phyloP scores from a whole-genome alignment of 2,888 invertebrate genomes.

The Hemaris fuciformis region DNA sequence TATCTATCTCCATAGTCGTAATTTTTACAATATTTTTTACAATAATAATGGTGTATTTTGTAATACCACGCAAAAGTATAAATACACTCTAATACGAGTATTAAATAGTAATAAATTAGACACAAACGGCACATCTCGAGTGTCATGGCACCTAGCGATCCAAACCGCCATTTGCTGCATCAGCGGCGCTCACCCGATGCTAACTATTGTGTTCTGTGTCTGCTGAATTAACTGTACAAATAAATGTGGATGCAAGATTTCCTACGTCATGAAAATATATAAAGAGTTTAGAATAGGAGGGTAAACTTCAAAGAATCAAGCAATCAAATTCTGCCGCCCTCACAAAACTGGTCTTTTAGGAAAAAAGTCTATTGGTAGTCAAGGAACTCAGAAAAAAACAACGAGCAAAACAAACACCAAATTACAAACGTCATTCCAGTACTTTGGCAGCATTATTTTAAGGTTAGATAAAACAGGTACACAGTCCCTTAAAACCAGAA shows the following conservation, averaged over 20 bases:
- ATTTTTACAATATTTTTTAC: no score
- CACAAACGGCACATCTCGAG: neutral
- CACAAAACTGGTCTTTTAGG: no score
- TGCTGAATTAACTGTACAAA: neutral
- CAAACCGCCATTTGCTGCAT: slow-evolving; percentile 17
- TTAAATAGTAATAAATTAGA: neutral
- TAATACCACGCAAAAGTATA: neutral
- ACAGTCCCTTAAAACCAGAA: neutral
- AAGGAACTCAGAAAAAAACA: no score
- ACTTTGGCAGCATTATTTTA: no score
- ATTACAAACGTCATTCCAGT: no score
- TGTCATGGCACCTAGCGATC: neutral
- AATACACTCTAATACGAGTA: neutral
- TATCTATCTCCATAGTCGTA: no score
- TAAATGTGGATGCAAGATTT: neutral
- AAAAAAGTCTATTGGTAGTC: no score
- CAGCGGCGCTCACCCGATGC: neutral
- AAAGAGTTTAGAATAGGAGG: neutral
- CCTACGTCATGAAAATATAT: neutral
- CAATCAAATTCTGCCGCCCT: no score
- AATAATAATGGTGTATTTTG: no score
- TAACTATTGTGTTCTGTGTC: neutral
- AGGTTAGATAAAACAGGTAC: neutral
- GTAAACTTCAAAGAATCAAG: neutral
- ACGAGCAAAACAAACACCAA: no score